Percentiles rank a stretch among this genome's conserved stretches.
Evolutionary conservation across 2,113 vertebrate genomes (phyloP).

Genomic region (Pollimyrus isidori): DNA sequence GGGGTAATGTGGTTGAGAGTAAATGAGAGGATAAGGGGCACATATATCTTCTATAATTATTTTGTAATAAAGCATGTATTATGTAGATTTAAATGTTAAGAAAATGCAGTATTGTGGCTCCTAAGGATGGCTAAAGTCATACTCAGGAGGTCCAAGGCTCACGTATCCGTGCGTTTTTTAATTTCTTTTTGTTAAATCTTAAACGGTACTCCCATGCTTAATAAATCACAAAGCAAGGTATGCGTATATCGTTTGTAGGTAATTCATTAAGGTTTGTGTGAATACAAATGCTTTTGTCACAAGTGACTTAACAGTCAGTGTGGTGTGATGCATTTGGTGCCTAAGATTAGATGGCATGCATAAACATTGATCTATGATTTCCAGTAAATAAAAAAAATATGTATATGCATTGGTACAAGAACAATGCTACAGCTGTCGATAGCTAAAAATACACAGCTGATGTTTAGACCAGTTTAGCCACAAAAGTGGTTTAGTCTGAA

Average conservation of each 20-base stretch:
- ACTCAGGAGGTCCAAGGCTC: background rate
- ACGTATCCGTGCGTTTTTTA: background rate
- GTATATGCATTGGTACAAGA: background rate
- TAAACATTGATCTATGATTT: background rate
- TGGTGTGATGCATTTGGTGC: no score
- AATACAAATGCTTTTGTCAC: background rate
- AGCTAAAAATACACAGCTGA: background rate
- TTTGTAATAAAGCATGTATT: background rate
- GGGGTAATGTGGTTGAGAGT: background rate
- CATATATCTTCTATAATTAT: background rate
- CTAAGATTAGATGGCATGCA: background rate
- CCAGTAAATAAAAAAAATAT: background rate
- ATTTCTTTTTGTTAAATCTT: background rate
- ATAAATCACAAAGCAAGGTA: background rate
- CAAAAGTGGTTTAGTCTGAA: background rate
- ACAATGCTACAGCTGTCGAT: background rate
- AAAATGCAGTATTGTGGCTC: background rate
- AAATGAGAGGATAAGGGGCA: background rate
- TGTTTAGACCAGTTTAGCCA: background rate
- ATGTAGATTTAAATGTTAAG: background rate
- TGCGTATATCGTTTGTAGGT: background rate
- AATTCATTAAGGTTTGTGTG: conserved; percentile 1
- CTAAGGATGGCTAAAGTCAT: background rate
- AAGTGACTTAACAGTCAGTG: background rate
- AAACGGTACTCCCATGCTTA: background rate